Evolutionary conservation across 2,888 invertebrate species (phyloP), one percentile per base, ranked within the genome.

Genomic region (Acanthosepion lycidas): DNA sequence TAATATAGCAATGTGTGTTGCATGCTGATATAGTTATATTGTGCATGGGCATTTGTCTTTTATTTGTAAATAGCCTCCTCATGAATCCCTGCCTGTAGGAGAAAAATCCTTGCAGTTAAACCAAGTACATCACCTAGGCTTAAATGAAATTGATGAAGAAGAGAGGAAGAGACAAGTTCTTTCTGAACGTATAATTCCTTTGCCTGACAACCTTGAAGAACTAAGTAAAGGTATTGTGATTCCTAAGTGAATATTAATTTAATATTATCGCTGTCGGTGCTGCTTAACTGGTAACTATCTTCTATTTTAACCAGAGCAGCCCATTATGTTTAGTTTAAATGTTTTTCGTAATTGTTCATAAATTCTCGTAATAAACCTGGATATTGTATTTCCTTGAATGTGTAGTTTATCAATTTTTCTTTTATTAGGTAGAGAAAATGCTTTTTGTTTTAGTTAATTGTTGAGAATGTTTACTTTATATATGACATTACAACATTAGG

Each of bases 191-290:
- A 91, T 96, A 53, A 92, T 94, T 49, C 96, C 95, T 49, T 95
- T 96, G 59, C 96, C 96, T 91, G 95, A 95, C 95, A 96, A 96
- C 92, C 94, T 96, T 94, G 95, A 96, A 78, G 95, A 95, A 94
- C 95, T 96, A 94, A 95, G 95, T 95, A 95, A 95, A 96, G 96
- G 96, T 96, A 96, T 42, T 94, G 59, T 78, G 53, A 91, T 78
- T 64, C 48, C 49, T 33, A 48, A 28, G 26, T 51, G 93, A 91
- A 78, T 26, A 51, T 93, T 93, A 1, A 55, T 51, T 51, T 28
- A 93, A 93, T 55, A 93, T 20, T 51, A 18, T 55, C n/a, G 33
- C 23, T 93, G n/a, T 93, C 33, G 18, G 51, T 51, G 55, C n/a
- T 93, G 51, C 33, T n/a, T 49, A 55, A 53, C 93, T 93, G 51